phyloP scores from a whole-genome alignment of 2,888 invertebrate species.

The Amiota communis region DNA sequence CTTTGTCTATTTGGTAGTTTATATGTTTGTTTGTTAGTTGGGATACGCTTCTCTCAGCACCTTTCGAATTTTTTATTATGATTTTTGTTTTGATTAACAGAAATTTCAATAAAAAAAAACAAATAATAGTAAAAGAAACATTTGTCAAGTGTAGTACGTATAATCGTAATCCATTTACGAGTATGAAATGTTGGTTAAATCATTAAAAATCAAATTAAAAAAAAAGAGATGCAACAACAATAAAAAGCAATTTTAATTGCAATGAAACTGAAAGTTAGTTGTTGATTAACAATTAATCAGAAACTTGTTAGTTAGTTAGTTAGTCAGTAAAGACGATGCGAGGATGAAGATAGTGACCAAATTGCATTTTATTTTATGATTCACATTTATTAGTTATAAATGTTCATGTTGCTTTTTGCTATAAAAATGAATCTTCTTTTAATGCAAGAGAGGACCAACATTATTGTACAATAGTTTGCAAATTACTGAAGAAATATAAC shows the following conservation, averaged over 20 bases:
- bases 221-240: background rate
- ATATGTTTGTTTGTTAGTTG: background rate
- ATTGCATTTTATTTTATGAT: background rate
- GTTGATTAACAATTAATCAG: background rate
- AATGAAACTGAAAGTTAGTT: constrained; percentile 27
- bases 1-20: background rate
- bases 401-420: no score
- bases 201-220: background rate
- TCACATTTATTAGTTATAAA: no score
- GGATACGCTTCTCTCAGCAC: constrained; percentile 12
- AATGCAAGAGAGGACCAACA: no score
- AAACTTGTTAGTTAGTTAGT: background rate
- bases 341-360: background rate
- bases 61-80: constrained; percentile 22
- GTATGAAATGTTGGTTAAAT: constrained; percentile 15
- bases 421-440: no score
- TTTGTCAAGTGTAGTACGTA: constrained; percentile 1
- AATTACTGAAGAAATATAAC: no score
- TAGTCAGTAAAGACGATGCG: background rate
- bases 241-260: constrained; percentile 16
- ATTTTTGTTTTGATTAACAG: background rate
- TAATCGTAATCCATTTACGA: constrained; percentile 19
- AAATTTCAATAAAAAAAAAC: background rate
- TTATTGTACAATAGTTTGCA: no score
- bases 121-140: background rate